Percentiles rank a stretch among this genome's conserved stretches.
Evolutionary conservation across 2,888 invertebrate species (phyloP).

Genomic region (Anthrax anthrax): DNA sequence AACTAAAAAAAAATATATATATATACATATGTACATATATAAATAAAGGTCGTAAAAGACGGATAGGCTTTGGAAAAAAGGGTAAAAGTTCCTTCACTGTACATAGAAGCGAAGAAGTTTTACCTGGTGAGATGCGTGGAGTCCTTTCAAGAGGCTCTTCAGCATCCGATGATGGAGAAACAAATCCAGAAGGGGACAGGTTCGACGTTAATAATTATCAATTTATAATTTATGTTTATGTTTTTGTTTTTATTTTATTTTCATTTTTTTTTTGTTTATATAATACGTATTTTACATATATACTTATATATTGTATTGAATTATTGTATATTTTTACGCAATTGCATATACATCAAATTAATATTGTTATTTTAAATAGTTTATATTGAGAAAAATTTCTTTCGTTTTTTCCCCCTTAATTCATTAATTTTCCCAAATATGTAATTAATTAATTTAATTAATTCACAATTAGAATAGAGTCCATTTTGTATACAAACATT

Average conservation of each 20-base stretch:
- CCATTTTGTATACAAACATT: no score
- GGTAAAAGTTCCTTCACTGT: conserved; percentile 94
- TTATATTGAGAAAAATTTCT: no score
- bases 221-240: conserved; percentile 2
- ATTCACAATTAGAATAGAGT: no score
- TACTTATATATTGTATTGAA: no score
- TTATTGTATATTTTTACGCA: neutral
- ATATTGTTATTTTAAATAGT: no score
- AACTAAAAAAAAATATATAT: conserved; percentile 16
- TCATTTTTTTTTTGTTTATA: no score
- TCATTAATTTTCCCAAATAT: no score
- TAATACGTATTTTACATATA: no score
- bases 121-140: conserved; percentile 62
- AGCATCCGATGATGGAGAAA: conserved; percentile 85
- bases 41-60: conserved; percentile 69
- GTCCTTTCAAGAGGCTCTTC: conserved; percentile 65
- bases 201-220: conserved; percentile 30
- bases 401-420: no score
- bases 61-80: conserved; percentile 89
- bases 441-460: no score
- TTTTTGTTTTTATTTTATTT: conserved; percentile 1
- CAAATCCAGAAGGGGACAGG: conserved; percentile 75
- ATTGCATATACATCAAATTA: neutral
- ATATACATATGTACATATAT: conserved; percentile 17
- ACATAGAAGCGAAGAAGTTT: conserved; percentile 95